phyloP scores from a whole-genome alignment of 2,888 invertebrate species.

The Epinotia nisella region DNA sequence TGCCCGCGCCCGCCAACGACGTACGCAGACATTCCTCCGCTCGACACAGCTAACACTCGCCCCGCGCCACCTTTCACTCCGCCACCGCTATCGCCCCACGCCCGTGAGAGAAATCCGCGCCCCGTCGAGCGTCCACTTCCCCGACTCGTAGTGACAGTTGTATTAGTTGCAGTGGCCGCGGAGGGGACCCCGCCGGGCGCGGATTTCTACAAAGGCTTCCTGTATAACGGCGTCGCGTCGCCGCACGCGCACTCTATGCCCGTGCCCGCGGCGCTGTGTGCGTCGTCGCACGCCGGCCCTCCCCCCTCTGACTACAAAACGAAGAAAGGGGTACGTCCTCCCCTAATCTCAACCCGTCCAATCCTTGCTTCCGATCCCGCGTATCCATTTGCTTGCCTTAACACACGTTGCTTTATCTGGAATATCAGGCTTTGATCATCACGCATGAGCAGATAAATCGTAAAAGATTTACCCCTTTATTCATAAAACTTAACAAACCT shows the following conservation, averaged over 20 bases:
- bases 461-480: neutral
- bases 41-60: conserved; percentile 50
- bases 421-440: conserved; percentile 30
- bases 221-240: conserved; percentile 87
- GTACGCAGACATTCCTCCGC: conserved; percentile 68
- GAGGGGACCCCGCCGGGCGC: conserved; percentile 92
- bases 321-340: conserved; percentile 82
- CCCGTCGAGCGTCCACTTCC: conserved; percentile 67
- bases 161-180: conserved; percentile 91
- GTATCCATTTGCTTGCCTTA: conserved; percentile 42
- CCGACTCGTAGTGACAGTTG: conserved; percentile 60
- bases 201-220: conserved; percentile 95
- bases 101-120: conserved; percentile 70
- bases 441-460: conserved; percentile 19
- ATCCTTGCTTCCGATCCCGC: conserved; percentile 46
- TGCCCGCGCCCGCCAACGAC: conserved; percentile 69
- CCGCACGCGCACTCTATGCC: conserved; percentile 60
- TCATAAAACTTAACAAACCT: no score
- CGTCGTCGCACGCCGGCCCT: conserved; percentile 56
- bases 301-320: conserved; percentile 79
- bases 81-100: conserved; percentile 49
- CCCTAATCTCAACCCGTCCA: conserved; percentile 50
- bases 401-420: conserved; percentile 26
- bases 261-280: conserved; percentile 50
- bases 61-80: conserved; percentile 52